Base-by-base conservation (phyloP, 2,797 vertebrate species). In the Chelmon rostratus region DNA sequence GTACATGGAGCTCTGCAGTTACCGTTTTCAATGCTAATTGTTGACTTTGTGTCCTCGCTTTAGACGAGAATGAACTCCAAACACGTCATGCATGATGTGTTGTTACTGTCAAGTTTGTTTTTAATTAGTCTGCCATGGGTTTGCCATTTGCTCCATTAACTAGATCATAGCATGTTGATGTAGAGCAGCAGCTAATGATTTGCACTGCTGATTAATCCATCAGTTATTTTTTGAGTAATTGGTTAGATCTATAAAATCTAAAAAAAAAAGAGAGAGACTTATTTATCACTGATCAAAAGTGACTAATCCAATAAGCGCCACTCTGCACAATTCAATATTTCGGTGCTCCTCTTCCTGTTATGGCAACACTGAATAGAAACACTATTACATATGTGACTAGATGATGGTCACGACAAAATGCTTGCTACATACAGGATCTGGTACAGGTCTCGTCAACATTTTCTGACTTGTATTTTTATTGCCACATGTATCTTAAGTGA, bases 11-110 rank as follows among this genome's bases (percentile, higher is more conserved):
- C 63, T 57, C 38, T 44, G 53, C 46, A 38, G 66, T 71, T 35
- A 53, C 75, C 10, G 31, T 53, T 70, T 50, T 70, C 75, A 79
- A 19, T 65, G 65, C 75, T 81, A 82, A 85, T 18, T 84, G 84
- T 83, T 79, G 76, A 82, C 81, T 74, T 72, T 64, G 64, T 75
- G 65, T 38, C 42, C 37, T 35, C 1, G 15, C 57, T 73, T 65
- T 8, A 42, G 40, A 6, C 23, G 8, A 18, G 40, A 78, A 23
- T 40, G 68, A 8, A 42, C 62, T 49, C 38, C 23, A 2, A 57
- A 71, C 54, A 47, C 31, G 21, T 79, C 73, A 78, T 2, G 21
- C 66, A 8, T 35, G 16, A 37, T 42, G 54, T 54, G 66, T 16
- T 37, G 42, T 35, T 76, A 79, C 53, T 42, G 68, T 31, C 23